Conservation (phyloP, 2,113 vertebrate species). For the Falco punctatus region DNA sequence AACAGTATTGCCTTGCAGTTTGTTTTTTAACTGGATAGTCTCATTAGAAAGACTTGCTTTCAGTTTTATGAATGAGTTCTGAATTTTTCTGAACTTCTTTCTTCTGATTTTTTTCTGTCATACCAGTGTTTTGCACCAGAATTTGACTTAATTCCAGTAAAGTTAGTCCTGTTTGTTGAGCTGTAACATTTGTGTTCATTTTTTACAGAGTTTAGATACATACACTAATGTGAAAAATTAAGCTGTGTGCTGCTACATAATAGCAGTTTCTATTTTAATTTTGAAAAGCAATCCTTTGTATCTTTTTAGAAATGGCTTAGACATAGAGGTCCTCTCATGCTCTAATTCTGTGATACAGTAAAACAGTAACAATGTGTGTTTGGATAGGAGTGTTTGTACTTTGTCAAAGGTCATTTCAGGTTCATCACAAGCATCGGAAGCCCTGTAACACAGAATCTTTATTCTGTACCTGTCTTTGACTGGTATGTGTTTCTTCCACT, state of each 20-base stretch:
- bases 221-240: not conserved
- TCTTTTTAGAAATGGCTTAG: not conserved
- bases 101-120: not conserved
- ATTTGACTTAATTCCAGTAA: not conserved
- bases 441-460: not conserved
- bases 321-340: not conserved
- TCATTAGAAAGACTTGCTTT: not conserved
- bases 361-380: not conserved
- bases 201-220: not conserved
- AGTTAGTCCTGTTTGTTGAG: not conserved
- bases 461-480: not conserved
- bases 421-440: not conserved
- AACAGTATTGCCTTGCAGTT: not conserved
- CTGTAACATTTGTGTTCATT: not conserved
- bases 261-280: not conserved
- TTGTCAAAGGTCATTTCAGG: not conserved
- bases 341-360: not conserved
- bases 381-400: conserved; percentile 13
- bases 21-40: not conserved
- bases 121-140: not conserved
- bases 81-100: not conserved
- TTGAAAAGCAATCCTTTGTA: not conserved
- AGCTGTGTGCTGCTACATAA: not conserved
- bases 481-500: not conserved
- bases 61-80: conserved; percentile 9